These are phyloP conservation scores for Bubo blakistoni DNA, from an alignment of 2,113 vertebrate genomes.

Conservation along the genomic window DNA sequence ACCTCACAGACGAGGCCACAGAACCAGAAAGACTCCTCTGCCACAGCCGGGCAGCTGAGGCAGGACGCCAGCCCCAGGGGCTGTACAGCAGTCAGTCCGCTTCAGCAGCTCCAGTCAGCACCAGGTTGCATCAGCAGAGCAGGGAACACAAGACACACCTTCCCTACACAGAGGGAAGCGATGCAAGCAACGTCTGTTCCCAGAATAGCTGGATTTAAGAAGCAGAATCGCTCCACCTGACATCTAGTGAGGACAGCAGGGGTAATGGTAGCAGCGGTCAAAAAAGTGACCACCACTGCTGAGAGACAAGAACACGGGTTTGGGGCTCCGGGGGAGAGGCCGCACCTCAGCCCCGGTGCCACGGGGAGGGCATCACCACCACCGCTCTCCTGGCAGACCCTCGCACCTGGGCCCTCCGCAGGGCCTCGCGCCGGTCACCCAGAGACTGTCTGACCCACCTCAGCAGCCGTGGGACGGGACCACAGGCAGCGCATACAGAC, in stretches of 20 bases:
- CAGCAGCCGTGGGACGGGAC: neutral
- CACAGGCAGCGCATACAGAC: accelerated
- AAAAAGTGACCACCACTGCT: neutral
- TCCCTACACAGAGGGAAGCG: accelerated
- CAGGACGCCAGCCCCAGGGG: neutral
- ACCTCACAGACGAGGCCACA: neutral
- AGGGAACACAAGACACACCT: neutral
- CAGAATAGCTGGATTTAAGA: accelerated
- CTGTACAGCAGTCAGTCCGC: neutral
- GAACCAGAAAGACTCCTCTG: neutral
- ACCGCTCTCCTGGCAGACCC: neutral
- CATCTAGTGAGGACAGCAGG: neutral
- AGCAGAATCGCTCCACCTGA: neutral
- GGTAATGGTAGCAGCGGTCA: neutral
- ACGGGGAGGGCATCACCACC: neutral
- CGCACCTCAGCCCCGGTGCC: too few species aligned
- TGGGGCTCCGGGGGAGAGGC: neutral
- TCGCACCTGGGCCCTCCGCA: accelerated
- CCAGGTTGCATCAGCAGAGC: neutral
- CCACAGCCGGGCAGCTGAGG: neutral
- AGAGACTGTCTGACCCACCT: accelerated
- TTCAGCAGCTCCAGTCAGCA: accelerated
- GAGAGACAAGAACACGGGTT: neutral
- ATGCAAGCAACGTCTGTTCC: accelerated
- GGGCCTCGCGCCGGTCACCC: accelerated